Base-by-base conservation (phyloP, 2,797 vertebrate genomes). In the Neosilurus hyrtlii region DNA sequence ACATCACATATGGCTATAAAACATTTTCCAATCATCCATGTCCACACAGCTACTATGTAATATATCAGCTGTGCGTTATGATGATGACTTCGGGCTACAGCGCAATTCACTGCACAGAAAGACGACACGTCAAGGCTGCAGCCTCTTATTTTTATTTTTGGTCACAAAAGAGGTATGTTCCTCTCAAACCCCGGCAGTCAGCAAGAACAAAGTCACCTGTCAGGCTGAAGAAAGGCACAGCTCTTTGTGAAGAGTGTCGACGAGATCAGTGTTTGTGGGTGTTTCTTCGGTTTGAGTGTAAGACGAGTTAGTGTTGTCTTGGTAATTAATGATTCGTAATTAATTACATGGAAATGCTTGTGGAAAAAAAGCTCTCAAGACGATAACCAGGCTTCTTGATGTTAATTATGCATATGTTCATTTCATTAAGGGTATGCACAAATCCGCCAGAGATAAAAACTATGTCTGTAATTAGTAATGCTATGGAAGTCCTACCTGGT, bases 401-500 rank as follows among this genome's bases (percentile, higher is more conserved):
- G 56, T 59, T 74, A 74, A 75, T 75, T 43, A 76, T 16, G 35
- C 22, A 49, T 24, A 61, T 24, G 20, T 7, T 74, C 11, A 75
- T 75, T 14, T 54, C 54, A 35, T 75, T 61, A 75, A 59, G 20
- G 20, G 30, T 61, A n/a, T 22, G n/a, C 1, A 75, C 54, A 22
- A 20, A 18, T 43, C 56, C 0, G 20, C 3, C 4, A 37, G 56
- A 76, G 30, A 30, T 30, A 30, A 30, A 30, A 30, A 30, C 30
- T 30, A 30, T 30, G 30, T 43, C 8, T 5, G 43, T 43, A 43
- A 43, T 43, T 43, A 43, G 43, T 43, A 8, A 43, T 43, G 43
- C 8, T 16, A 26, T 57, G 57, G 49, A 26, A 15, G 22, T 37
- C 89, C 91, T 92, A 97, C 98, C 98, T 95, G 98, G 98, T 91